phyloP scores from a whole-genome alignment of 1,140 invertebrate species.

The Mya arenaria region DNA sequence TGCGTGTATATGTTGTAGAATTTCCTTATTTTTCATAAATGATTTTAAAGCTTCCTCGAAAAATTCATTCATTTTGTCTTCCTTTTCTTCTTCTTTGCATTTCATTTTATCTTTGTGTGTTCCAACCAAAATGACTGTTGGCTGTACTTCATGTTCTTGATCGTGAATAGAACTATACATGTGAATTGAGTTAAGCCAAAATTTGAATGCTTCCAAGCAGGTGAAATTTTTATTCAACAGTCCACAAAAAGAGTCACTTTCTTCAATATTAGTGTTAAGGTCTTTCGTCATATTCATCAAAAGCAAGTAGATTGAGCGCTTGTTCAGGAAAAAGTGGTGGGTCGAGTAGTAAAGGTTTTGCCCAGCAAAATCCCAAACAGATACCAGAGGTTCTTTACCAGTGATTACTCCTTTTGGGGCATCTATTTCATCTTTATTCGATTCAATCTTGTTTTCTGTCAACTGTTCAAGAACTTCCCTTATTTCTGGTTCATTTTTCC shows the following conservation, averaged over 20 bases:
- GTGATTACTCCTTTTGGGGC: neutral
- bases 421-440: neutral
- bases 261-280: neutral
- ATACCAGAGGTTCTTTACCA: neutral
- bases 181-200: constrained; percentile 37
- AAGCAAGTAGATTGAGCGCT: constrained; percentile 33
- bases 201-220: constrained; percentile 35
- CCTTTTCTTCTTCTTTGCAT: constrained; percentile 21
- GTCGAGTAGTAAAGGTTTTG: constrained; percentile 43
- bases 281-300: constrained; percentile 32
- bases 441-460: neutral
- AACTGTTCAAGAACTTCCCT: neutral
- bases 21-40: neutral
- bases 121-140: constrained; percentile 26
- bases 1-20: neutral
- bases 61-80: constrained; percentile 21
- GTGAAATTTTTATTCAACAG: constrained; percentile 19
- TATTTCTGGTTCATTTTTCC: neutral
- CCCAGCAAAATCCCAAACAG: constrained; percentile 44
- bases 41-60: constrained; percentile 36
- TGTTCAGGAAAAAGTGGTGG: constrained; percentile 40
- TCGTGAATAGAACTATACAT: constrained; percentile 13
- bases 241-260: neutral
- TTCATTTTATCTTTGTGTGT: constrained; percentile 27
- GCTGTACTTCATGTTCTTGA: neutral